These are phyloP conservation scores for Pollachius pollachius DNA, from an alignment of 2,113 vertebrate species.

Conservation along the genomic window DNA sequence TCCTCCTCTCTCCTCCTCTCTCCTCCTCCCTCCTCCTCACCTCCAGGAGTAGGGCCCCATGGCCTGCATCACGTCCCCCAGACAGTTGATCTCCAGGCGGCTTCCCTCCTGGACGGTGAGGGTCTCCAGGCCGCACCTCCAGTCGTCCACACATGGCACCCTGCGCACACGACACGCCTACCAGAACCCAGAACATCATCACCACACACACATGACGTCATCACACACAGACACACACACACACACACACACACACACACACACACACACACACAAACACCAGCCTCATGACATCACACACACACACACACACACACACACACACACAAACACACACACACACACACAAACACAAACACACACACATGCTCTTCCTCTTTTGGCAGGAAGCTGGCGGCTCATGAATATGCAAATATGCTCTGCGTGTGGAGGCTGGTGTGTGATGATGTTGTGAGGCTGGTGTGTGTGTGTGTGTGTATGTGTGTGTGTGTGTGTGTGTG, in stretches of 20 bases:
- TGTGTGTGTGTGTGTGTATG: neutral
- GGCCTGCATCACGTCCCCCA: slow-evolving; percentile 51
- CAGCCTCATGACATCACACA: too few species aligned
- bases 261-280: too few species aligned
- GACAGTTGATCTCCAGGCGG: slow-evolving; percentile 73
- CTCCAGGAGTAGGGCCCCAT: slow-evolving; percentile 62
- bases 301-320: too few species aligned
- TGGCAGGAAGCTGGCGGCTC: too few species aligned
- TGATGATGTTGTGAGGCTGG: too few species aligned
- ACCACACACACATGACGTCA: neutral
- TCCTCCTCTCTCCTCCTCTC: neutral
- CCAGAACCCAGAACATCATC: neutral
- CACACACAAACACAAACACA: too few species aligned
- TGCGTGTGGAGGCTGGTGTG: too few species aligned
- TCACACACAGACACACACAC: neutral
- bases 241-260: neutral
- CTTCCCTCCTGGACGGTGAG: slow-evolving; percentile 60
- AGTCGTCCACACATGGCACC: slow-evolving; percentile 68
- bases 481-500: neutral
- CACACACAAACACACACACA: too few species aligned
- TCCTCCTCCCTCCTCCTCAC: slow-evolving; percentile 21
- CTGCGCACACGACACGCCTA: slow-evolving; percentile 34
- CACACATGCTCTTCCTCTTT: too few species aligned
- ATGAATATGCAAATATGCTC: too few species aligned
- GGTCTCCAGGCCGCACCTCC: slow-evolving; percentile 81